Evolutionary conservation across 2,888 invertebrate species (phyloP).

Genomic region (Tinea semifulvella): DNA sequence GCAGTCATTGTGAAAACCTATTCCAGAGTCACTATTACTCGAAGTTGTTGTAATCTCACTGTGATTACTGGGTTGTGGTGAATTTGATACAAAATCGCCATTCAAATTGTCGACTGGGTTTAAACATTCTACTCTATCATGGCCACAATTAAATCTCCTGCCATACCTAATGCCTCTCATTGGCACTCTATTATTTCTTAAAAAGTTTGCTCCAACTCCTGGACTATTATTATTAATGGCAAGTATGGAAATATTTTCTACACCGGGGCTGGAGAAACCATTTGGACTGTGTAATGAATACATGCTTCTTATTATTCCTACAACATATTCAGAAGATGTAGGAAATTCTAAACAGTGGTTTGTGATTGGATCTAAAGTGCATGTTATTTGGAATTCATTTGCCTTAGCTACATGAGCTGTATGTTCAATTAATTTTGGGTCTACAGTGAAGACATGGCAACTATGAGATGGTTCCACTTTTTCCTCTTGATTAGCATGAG

Average conservation of each 20-base stretch:
- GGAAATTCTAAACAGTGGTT: conserved; percentile 91
- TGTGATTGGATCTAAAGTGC: conserved; percentile 80
- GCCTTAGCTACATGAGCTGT: conserved; percentile 82
- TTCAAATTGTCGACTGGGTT: conserved; percentile 16
- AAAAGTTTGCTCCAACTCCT: conserved; percentile 40
- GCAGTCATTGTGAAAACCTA: conserved; percentile 91
- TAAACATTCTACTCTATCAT: conserved; percentile 15
- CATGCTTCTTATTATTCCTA: conserved; percentile 77
- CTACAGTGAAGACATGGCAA: conserved; percentile 95
- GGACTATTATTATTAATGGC: conserved; percentile 56
- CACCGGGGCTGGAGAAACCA: conserved; percentile 44
- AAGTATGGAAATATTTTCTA: conserved; percentile 53
- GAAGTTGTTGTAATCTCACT: conserved; percentile 85
- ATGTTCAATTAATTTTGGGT: conserved; percentile 86
- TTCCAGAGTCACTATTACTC: conserved; percentile 94
- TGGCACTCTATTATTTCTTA: conserved; percentile 33
- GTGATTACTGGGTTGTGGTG: conserved; percentile 85
- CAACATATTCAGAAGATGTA: conserved; percentile 80
- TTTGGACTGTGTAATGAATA: conserved; percentile 67
- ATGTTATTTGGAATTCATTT: conserved; percentile 84
- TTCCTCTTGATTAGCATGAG: conserved; percentile 50
- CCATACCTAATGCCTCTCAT: conserved; percentile 37
- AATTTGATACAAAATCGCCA: conserved; percentile 66
- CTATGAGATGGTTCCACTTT: conserved; percentile 74
- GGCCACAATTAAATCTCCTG: conserved; percentile 29